Conservation (phyloP, 2,113 vertebrate genomes). For the Crotalus helleri region DNA sequence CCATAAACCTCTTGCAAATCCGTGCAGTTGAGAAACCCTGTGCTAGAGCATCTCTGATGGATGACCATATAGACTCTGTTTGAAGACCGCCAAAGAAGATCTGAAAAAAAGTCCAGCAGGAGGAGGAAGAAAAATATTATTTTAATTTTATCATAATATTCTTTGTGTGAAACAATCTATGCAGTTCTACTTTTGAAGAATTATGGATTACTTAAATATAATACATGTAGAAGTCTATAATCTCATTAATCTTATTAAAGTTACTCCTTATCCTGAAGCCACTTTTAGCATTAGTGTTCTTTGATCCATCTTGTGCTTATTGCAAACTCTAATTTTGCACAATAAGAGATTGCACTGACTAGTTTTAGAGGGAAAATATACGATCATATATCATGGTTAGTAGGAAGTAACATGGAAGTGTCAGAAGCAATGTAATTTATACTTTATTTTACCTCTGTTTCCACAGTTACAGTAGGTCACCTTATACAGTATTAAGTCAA, state of each 20-base stretch:
- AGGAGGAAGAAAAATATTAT: neutral
- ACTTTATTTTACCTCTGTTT: neutral
- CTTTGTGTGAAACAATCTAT: neutral
- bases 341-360: neutral
- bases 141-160: neutral
- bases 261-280: slow-evolving; percentile 13
- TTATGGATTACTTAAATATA: neutral
- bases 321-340: neutral
- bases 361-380: neutral
- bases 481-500: neutral
- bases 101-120: neutral
- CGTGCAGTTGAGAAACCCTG: neutral
- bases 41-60: neutral
- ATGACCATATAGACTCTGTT: neutral
- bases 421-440: neutral
- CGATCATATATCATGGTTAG: neutral
- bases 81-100: neutral
- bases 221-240: slow-evolving; percentile 10
- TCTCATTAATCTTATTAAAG: slow-evolving; percentile 28
- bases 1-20: neutral
- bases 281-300: neutral
- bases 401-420: neutral
- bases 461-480: neutral
- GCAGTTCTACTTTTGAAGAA: neutral
- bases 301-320: neutral